Conservation (phyloP, 1,140 invertebrate species). For the Laupala kohalensis region DNA sequence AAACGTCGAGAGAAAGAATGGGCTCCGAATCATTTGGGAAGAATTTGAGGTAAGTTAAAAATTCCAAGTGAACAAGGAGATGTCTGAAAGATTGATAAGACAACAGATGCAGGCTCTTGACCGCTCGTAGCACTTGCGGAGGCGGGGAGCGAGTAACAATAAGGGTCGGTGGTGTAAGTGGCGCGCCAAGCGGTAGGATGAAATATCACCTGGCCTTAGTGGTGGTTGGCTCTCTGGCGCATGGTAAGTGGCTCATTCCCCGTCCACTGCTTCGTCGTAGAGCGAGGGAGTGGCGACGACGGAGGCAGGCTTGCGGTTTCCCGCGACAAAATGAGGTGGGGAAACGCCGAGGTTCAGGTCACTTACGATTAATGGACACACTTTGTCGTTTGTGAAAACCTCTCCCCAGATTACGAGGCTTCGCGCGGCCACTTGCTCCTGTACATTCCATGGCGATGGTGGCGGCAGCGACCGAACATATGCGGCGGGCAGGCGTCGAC, state of each 20-base stretch:
- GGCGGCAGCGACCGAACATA: no score
- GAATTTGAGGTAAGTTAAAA: not conserved
- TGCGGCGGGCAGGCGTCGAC: no score
- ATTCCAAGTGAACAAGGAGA: not conserved
- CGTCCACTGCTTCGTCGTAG: not conserved
- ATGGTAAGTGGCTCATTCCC: not conserved
- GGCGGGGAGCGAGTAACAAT: not conserved
- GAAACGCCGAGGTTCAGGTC: not conserved
- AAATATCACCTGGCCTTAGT: not conserved
- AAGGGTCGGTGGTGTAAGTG: not conserved
- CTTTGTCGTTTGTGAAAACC: not conserved
- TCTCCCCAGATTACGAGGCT: no score
- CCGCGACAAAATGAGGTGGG: not conserved
- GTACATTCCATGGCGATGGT: no score
- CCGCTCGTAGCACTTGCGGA: not conserved
- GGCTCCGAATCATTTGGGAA: not conserved
- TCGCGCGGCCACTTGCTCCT: no score
- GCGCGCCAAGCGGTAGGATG: not conserved
- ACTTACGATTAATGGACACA: not conserved
- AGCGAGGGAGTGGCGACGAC: no score
- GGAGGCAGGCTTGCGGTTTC: no score
- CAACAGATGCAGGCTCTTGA: not conserved
- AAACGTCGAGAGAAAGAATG: not conserved
- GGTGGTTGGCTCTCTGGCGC: not conserved
- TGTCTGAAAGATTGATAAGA: not conserved